Evolutionary conservation across 2,888 invertebrate species (phyloP).

Genomic region (Drosophila anceps): DNA sequence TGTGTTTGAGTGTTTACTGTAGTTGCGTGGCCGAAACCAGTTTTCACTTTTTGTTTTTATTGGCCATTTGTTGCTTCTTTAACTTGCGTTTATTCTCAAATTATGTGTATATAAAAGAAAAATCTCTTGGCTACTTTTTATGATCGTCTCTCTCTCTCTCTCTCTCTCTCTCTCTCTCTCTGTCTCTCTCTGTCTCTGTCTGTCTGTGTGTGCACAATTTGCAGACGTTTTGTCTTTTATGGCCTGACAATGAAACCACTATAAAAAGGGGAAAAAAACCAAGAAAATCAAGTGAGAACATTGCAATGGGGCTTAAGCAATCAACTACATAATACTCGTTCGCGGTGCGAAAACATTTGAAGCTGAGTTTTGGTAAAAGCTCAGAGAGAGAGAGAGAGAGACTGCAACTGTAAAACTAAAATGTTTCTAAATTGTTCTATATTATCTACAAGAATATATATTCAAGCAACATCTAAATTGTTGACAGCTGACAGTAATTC

Average conservation of each 20-base stretch:
- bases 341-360: neutral
- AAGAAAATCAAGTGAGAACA: neutral
- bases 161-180: too few relatives aligned
- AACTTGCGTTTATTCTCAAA: slow-evolving; percentile 61
- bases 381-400: too few relatives aligned
- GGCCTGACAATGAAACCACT: slow-evolving; percentile 72
- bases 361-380: too few relatives aligned
- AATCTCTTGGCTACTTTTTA: slow-evolving; percentile 64
- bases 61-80: slow-evolving; percentile 73
- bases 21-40: slow-evolving; percentile 54
- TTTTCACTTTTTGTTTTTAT: slow-evolving; percentile 77
- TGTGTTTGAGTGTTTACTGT: slow-evolving; percentile 4
- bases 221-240: slow-evolving; percentile 59
- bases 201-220: slow-evolving; percentile 49
- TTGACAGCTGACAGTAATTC: too few relatives aligned
- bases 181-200: too few relatives aligned
- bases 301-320: slow-evolving; percentile 9
- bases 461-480: too few relatives aligned
- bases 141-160: slow-evolving; percentile 22
- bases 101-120: slow-evolving; percentile 38
- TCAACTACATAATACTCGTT: slow-evolving; percentile 2
- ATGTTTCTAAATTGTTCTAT: too few relatives aligned
- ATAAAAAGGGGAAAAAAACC: slow-evolving; percentile 10
- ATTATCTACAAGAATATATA: too few relatives aligned
- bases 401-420: too few relatives aligned